These are phyloP conservation scores for Poecilia velifera DNA, from an alignment of 2,797 vertebrate genomes.

Conservation along the genomic window DNA sequence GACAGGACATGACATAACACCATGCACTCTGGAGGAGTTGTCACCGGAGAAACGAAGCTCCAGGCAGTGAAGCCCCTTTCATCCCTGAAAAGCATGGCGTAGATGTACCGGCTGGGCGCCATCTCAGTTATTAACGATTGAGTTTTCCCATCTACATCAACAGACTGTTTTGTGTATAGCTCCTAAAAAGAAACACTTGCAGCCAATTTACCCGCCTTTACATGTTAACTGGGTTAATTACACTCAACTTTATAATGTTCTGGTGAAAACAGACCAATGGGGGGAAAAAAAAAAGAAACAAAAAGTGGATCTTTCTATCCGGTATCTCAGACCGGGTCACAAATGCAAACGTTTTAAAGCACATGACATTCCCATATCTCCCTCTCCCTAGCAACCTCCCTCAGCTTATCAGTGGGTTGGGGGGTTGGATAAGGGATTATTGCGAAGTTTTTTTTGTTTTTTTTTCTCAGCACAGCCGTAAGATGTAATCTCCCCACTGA, in stretches of 20 bases:
- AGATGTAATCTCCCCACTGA: background rate
- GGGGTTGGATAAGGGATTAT: background rate
- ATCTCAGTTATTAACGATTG: background rate
- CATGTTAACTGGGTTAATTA: background rate
- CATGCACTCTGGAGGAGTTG: constrained; percentile 65
- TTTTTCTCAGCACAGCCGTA: background rate
- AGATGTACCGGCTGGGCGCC: constrained; percentile 27
- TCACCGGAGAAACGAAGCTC: constrained; percentile 45
- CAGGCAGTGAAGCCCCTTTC: constrained; percentile 55
- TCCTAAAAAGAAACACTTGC: background rate
- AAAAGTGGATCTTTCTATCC: background rate
- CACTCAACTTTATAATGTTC: background rate
- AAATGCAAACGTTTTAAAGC: background rate
- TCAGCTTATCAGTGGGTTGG: background rate
- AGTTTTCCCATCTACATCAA: background rate
- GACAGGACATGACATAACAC: constrained; percentile 71
- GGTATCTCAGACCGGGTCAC: background rate
- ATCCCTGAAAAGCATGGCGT: constrained; percentile 30
- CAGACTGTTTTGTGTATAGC: background rate
- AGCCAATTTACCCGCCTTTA: background rate
- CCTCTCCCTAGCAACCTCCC: background rate
- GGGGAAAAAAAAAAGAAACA: too few relatives aligned
- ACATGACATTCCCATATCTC: background rate
- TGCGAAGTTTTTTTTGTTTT: background rate
- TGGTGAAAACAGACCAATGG: background rate